Base-by-base conservation (phyloP, 2,797 vertebrate genomes). In the Caiman crocodilus region DNA sequence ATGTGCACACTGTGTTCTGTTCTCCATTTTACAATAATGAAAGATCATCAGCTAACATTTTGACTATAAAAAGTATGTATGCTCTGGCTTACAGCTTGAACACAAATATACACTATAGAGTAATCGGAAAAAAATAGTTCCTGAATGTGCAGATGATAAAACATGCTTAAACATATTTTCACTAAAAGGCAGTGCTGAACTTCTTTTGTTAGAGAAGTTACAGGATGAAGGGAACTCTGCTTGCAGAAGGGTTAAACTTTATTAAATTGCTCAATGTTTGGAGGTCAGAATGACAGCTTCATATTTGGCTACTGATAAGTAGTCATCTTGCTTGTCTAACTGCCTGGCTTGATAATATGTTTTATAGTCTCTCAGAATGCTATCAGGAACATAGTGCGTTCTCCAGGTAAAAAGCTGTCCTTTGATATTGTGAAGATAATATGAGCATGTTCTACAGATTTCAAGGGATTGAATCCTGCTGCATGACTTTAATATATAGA, bases 371-470 rank as follows among this genome's bases (percentile, higher is more conserved):
- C 78, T 85, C 61, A 4, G 3, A 28, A 59, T 76, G 69, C 18
- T 91, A 20, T 84, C 79, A 83, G 26, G 80, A 91, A 76, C 35
- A 20, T 16, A 73, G 26, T 58, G 20, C 20, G 10, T 94, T 91
- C 64, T 84, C 32, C 16, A 18, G n/a, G 25, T 75, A 60, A 89
- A 95, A 87, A 79, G 10, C 4, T 88, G 67, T 30, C 59, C 79
- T 91, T 95, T 84, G 85, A 9, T 88, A 61, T 75, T 90, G 21
- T 85, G 56, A 92, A 90, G 82, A 85, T 92, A 90, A 71, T 76
- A 15, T 58, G 56, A 77, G 28, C 56, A 1, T 80, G 4, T 94
- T 88, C 86, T 93, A 79, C 3, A 69, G 88, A 82, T 69, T 84
- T 61, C 35, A 89, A 87, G 58, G 57, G 87, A 78, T 4, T 21